phyloP scores from a whole-genome alignment of 2,888 invertebrate species.

The Synergus japonicus region DNA sequence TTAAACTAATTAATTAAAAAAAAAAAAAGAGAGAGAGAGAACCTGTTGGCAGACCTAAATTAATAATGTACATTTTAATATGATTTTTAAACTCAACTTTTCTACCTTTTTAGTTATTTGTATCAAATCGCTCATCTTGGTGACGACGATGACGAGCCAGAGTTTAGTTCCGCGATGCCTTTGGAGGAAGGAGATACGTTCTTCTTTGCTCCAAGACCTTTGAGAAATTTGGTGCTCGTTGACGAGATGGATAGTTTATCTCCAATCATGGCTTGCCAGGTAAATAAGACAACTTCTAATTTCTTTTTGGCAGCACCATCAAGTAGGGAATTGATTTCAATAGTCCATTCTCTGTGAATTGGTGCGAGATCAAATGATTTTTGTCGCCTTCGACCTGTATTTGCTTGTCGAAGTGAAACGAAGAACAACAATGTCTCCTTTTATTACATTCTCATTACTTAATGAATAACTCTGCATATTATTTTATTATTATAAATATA shows the following conservation, averaged over 20 bases:
- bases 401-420: slow-evolving; percentile 74
- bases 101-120: slow-evolving; percentile 84
- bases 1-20: not conserved
- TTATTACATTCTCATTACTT: not conserved
- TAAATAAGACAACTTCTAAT: slow-evolving; percentile 64
- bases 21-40: too few species aligned
- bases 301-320: slow-evolving; percentile 57
- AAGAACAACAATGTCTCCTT: slow-evolving; percentile 62
- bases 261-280: slow-evolving; percentile 90
- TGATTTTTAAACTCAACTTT: not conserved
- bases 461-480: slow-evolving; percentile 2
- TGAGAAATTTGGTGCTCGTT: slow-evolving; percentile 96
- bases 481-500: not conserved
- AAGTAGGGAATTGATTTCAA: slow-evolving; percentile 66
- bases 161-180: slow-evolving; percentile 99
- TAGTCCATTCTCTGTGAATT: slow-evolving; percentile 64
- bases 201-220: slow-evolving; percentile 96
- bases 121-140: slow-evolving; percentile 99
- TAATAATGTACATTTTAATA: not conserved
- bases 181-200: slow-evolving; percentile 99
- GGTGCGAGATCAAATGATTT: slow-evolving; percentile 70
- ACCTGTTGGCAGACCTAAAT: not conserved
- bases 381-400: slow-evolving; percentile 73
- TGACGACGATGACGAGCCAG: slow-evolving; percentile 99
- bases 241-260: slow-evolving; percentile 98